Evolutionary conservation across 2,113 vertebrate genomes (phyloP), one percentile per base, ranked within the genome.

Genomic region (Epinephelus lanceolatus): DNA sequence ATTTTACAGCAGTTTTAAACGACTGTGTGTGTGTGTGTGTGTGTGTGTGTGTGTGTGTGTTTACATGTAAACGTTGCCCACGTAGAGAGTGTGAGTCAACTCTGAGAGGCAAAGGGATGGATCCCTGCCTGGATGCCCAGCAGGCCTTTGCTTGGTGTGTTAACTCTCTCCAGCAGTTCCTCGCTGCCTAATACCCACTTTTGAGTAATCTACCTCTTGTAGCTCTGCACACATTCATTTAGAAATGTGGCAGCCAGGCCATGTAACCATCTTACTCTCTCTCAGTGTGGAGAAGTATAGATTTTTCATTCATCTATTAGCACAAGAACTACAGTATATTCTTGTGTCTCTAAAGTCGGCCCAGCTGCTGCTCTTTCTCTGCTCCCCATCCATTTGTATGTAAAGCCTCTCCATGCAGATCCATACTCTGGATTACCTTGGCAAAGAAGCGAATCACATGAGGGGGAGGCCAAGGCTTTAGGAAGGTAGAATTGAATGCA

Each of bases 141-240:
- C 79, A 80, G 85, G 86, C 67, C 55, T 67, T 61, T 86, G 75
- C 88, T 69, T 74, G 5, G 88, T 83, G 72, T 86, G 85, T 87
- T 71, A 94, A 93, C 84, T 87, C 83, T 87, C 82, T 86, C 85
- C 92, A 93, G 91, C 88, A 86, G 79, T 70, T 90, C 69, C 83
- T 82, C 47, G 69, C 82, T 77, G 72, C 71, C 56, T 76, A 23
- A 87, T 77, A 65, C 69, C 81, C 71, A 69, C 83, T 80, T 66
- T 77, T 75, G 68, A 78, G 71, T 69, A 76, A 66, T 81, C 81
- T 56, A 57, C 79, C 69, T 81, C 84, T 25, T 55, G 65, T 60
- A 47, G 83, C 57, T 83, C 57, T 33, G 17, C 83, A 71, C 67
- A 68, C 60, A 69, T 78, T 86, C 53, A 52, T 77, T 76, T 76